Evolutionary conservation across 2,113 vertebrate genomes (phyloP).

Genomic region (Phylloscopus trochilus): DNA sequence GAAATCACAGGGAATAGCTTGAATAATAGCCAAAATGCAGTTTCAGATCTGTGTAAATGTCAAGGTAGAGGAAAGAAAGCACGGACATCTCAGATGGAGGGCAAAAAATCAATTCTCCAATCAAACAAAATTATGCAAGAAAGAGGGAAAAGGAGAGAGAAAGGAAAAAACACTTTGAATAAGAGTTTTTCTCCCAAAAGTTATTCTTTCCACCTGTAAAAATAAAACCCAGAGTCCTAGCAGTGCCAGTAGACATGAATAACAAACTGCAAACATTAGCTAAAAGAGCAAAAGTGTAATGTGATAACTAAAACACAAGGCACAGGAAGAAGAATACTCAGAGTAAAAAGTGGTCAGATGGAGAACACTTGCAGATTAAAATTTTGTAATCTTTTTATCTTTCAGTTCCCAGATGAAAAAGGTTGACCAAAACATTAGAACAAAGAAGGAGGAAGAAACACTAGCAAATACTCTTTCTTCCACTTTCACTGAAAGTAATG

Average conservation of each 20-base stretch:
- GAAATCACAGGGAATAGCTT: constrained; percentile 8
- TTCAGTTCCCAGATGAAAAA: not conserved
- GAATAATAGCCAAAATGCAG: constrained; percentile 6
- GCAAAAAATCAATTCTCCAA: not conserved
- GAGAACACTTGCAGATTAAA: not conserved
- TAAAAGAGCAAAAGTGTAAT: not conserved
- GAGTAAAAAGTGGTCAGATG: not conserved
- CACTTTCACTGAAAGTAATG: not conserved
- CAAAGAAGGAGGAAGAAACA: not conserved
- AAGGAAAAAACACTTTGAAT: not conserved
- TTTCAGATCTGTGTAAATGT: not conserved
- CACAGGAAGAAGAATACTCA: not conserved
- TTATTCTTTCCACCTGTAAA: not conserved
- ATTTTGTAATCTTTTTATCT: not conserved
- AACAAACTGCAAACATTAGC: not conserved
- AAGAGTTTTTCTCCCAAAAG: not conserved
- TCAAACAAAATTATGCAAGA: not conserved
- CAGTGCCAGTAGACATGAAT: not conserved
- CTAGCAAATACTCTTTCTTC: not conserved
- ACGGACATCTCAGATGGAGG: not conserved
- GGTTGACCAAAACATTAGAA: not conserved
- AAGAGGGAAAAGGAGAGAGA: not conserved
- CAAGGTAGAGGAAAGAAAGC: not conserved
- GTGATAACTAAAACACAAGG: not conserved
- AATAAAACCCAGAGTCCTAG: not conserved